A percentile compares a stretch with the other conserved stretches of the same genome.
Evolutionary conservation across 2,797 vertebrate genomes (phyloP).

Genomic region (Natrix natrix): DNA sequence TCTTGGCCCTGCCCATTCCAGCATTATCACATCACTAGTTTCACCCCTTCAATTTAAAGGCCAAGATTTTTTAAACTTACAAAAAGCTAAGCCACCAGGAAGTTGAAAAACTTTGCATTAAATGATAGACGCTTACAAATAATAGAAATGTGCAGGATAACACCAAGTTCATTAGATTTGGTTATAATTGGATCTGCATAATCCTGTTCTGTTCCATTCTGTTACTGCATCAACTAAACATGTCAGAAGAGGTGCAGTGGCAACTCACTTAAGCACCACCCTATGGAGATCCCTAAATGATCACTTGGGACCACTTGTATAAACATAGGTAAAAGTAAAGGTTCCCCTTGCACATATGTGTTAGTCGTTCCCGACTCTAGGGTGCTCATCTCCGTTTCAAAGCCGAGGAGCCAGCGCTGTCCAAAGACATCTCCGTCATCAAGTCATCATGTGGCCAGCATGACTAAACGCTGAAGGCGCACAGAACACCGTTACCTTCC

Average conservation of each 20-base stretch:
- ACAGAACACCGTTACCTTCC: too few species aligned
- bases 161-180: not conserved
- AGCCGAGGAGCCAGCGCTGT: too few species aligned
- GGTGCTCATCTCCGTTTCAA: too few species aligned
- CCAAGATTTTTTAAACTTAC: not conserved
- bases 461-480: too few species aligned
- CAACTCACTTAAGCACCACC: not conserved
- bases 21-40: too few species aligned
- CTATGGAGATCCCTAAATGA: not conserved
- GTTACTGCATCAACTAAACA: not conserved
- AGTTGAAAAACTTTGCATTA: not conserved
- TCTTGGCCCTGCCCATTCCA: not conserved
- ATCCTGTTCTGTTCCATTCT: not conserved
- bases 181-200: not conserved
- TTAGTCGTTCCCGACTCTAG: too few species aligned
- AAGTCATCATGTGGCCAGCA: too few species aligned
- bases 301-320: not conserved
- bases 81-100: not conserved
- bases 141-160: not conserved
- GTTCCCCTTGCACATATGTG: too few species aligned
- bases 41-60: not conserved
- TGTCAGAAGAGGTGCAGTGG: not conserved
- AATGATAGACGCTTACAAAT: not conserved
- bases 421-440: too few species aligned
- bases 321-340: not conserved